Base-by-base conservation (phyloP, 1,140 invertebrate genomes). In the Leptopilina boulardi region DNA sequence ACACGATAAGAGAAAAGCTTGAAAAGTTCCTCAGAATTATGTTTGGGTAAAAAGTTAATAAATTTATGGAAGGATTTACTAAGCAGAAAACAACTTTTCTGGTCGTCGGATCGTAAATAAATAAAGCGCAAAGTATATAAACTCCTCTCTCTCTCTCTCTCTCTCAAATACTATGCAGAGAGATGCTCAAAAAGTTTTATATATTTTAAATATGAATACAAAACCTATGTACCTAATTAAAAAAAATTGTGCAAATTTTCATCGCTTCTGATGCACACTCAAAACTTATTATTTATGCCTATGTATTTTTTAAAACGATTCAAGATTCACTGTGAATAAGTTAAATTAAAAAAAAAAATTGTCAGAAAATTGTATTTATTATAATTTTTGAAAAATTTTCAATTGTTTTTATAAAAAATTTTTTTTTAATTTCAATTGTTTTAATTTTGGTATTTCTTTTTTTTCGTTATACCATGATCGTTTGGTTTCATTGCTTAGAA, bases 71-170 rank as follows among this genome's bases (percentile, higher is more conserved):
- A 66, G 26, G 59, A 38, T 38, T 66, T 66, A 5, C 59, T 30
- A 66, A 66, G 59, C 59, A 66, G 59, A 66, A 66, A 66, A 30
- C 59, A 66, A 66, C 26, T 66, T 66, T 66, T 23, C 23, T 34
- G 21, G 59, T 66, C 13, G 59, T 30, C 15, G 23, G 59, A 30
- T n/a, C 23, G 26, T 66, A 66, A 66, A 66, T 66, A 66, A 30
- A 66, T 66, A 30, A 66, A 34, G 59, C 34, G 34, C 2, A 9
- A 5, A 30, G 59, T 30, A 6, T 38, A 38, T 38, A 38, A 38
- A 38, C 5, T 38, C 34, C 2, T 38, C 34, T 21, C 21, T 11
- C 54, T n/a, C 19, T 56, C 4, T 23, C 34, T 21, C 21, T 11
- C 54, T n/a, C 19, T 56, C 4, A n/a, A n/a, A n/a, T n/a, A n/a